These are phyloP conservation scores for Drosophila testacea DNA, from an alignment of 2,888 invertebrate genomes.

Conservation along the genomic window DNA sequence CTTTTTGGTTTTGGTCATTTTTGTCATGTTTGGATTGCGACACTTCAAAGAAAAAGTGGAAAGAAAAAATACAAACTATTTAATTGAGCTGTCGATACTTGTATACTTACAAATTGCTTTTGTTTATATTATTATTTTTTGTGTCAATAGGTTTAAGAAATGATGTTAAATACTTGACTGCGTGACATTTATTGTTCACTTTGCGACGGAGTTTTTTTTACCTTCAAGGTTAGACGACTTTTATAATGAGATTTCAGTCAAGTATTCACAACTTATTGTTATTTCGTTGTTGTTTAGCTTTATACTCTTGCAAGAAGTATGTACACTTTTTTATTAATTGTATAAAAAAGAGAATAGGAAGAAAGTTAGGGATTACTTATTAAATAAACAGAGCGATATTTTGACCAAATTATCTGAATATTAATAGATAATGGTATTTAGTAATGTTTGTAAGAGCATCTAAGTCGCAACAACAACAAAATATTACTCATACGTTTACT, in stretches of 20 bases:
- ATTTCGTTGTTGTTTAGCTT: neutral
- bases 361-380: neutral
- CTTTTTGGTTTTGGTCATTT: conserved; percentile 26
- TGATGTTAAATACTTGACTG: conserved; percentile 19
- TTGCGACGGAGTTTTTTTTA: conserved; percentile 17
- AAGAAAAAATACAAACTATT: neutral
- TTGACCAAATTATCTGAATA: neutral
- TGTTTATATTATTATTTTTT: conserved; percentile 14
- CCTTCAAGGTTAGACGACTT: conserved; percentile 54
- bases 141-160: conserved; percentile 39
- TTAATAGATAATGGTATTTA: neutral
- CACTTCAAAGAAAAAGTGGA: neutral
- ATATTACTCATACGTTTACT: neutral
- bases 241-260: conserved; percentile 15
- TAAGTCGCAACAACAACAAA: neutral
- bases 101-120: conserved; percentile 22
- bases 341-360: neutral
- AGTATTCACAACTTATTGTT: neutral
- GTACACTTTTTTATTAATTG: neutral
- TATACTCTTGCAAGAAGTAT: neutral
- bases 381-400: too few relatives aligned
- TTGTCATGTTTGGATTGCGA: conserved; percentile 26
- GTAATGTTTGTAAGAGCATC: neutral
- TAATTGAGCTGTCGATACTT: conserved; percentile 39
- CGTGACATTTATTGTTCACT: conserved; percentile 44